Evolutionary conservation across 1,140 invertebrate species (phyloP).

Genomic region (Drosophila navojoa): DNA sequence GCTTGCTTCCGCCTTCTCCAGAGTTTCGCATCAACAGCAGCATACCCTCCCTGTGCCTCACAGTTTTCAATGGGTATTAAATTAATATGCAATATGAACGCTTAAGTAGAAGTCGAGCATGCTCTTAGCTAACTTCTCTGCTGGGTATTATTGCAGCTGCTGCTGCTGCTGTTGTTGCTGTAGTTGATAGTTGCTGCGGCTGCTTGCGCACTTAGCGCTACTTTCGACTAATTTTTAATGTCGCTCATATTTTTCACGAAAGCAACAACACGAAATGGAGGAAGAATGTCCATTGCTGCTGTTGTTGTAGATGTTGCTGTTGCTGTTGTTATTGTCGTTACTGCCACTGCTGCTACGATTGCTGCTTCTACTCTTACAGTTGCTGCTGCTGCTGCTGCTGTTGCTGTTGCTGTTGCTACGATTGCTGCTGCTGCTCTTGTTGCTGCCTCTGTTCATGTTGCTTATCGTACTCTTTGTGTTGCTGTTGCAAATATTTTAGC

Average conservation of each 20-base stretch:
- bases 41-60: too few species aligned
- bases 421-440: too few species aligned
- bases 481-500: too few species aligned
- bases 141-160: slow-evolving; percentile 9
- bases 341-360: background rate
- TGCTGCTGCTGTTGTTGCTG: slow-evolving; percentile 16
- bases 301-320: background rate
- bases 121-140: background rate
- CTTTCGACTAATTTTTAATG: slow-evolving; percentile 79
- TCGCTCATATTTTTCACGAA: slow-evolving; percentile 60
- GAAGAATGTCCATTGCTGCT: background rate
- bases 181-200: slow-evolving; percentile 57
- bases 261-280: slow-evolving; percentile 20
- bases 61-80: too few species aligned
- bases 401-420: too few species aligned
- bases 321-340: background rate
- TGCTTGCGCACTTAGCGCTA: slow-evolving; percentile 75
- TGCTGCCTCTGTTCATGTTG: too few species aligned
- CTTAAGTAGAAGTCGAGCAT: slow-evolving; percentile 7
- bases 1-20: background rate
- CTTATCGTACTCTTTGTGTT: too few species aligned
- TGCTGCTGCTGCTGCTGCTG: too few species aligned
- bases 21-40: background rate
- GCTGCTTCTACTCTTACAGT: background rate
- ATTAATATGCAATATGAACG: too few species aligned